Evolutionary conservation across 2,888 invertebrate genomes (phyloP), one percentile per base, ranked within the genome.

Genomic region (Cenopis cana): DNA sequence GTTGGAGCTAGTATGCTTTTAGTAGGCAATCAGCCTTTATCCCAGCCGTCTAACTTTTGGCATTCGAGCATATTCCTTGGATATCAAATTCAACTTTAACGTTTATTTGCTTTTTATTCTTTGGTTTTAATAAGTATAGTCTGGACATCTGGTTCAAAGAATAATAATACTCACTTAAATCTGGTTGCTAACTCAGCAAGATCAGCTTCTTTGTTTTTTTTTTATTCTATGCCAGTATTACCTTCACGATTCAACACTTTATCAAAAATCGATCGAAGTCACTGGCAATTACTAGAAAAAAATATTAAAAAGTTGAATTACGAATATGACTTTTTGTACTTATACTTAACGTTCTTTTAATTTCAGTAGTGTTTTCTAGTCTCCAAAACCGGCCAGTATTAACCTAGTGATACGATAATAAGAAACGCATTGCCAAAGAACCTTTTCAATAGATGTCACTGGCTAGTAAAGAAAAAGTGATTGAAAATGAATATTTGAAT

Each of bases 301-400:
- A 4, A 3, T 24, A 14, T 55, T 71, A 49, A 24, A 68, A 50
- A 33, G 66, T 67, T 71, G 49, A 71, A 71, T 50, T 49, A 29
- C 46, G 60, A 66, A 70, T 36, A 65, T 57, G 50, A 71, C n/a
- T 69, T 74, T 76, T 73, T 12, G 38, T 38, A 38, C 14, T n/a
- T 38, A 11, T 12, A 1, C 11, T 41, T 14, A 4, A 41, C 14
- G 12, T 14, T 41, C 14, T n/a, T 46, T 46, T 46, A n/a, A 38
- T 38, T 38, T 46, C 33, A 33, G 33, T 33, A 33, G 5, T 33
- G 8, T 29, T n/a, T 3, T 24, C 10, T 33, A 33, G 18, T 33
- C 50, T 64, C 52, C 62, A 64, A 64, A 64, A 60, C 60, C 41
- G n/a, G 46, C 24, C 60, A 49, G 61, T 61, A 29, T 29, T 46